Conservation (phyloP, 2,113 vertebrate genomes). For the Cyanoderma ruficeps region DNA sequence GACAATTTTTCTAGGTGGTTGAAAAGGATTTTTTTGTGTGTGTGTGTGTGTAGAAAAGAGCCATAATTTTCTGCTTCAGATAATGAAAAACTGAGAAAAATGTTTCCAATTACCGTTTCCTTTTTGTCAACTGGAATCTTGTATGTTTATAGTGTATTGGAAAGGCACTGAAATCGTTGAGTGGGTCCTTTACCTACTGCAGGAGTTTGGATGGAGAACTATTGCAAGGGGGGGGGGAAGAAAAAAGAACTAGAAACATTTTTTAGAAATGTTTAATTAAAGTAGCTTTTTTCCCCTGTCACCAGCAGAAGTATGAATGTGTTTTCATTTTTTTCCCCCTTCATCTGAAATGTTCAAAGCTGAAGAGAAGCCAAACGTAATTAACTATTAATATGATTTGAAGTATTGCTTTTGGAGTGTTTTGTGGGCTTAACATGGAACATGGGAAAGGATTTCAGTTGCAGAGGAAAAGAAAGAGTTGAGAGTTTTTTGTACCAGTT, state of each 20-base stretch:
- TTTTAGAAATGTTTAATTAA: neutral
- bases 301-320: neutral
- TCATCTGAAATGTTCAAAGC: neutral
- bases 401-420: slow-evolving; percentile 8
- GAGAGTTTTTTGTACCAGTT: neutral
- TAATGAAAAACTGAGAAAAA: slow-evolving; percentile 45
- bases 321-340: neutral
- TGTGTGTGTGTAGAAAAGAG: slow-evolving; percentile 14
- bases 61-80: slow-evolving; percentile 46
- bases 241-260: neutral
- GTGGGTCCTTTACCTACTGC: neutral
- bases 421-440: neutral
- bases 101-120: slow-evolving; percentile 65
- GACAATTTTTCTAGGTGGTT: slow-evolving; percentile 65
- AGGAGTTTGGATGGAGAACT: neutral
- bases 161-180: neutral
- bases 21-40: slow-evolving; percentile 54
- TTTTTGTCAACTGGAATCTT: neutral
- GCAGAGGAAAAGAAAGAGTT: neutral
- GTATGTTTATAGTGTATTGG: slow-evolving; percentile 4
- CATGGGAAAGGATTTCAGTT: neutral
- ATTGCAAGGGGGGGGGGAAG: accelerated
- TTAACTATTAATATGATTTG: slow-evolving; percentile 34
- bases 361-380: slow-evolving; percentile 1
- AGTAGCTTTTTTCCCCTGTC: neutral